Conservation (phyloP, 2,113 vertebrate genomes). For the Erpornis zantholeuca region DNA sequence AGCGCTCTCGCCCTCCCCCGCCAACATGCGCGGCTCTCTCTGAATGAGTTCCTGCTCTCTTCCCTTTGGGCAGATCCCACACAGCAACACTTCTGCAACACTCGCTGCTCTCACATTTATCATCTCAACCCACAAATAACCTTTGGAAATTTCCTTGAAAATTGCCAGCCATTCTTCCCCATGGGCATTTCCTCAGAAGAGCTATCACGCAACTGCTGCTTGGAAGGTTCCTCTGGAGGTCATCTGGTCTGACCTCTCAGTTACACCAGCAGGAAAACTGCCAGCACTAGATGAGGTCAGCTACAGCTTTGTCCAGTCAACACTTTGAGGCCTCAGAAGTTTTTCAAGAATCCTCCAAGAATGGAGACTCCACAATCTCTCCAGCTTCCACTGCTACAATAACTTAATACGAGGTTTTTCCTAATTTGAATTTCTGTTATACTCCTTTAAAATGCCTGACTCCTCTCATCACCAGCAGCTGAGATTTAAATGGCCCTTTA, state of each 20-base stretch:
- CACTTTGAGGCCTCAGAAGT: background rate
- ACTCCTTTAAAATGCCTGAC: background rate
- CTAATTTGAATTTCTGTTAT: background rate
- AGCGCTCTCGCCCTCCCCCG: background rate
- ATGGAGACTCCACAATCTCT: background rate
- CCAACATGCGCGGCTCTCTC: background rate
- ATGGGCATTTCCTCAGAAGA: background rate
- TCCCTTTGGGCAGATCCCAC: background rate
- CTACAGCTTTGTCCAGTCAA: background rate
- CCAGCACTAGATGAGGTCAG: background rate
- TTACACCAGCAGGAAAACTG: background rate
- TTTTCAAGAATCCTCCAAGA: background rate
- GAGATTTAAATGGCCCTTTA: background rate
- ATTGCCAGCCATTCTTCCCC: background rate
- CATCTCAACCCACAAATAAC: background rate
- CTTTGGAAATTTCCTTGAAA: background rate
- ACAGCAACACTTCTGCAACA: background rate
- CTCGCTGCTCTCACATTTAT: background rate
- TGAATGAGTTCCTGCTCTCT: background rate
- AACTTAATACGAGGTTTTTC: background rate
- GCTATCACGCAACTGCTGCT: background rate
- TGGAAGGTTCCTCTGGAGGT: background rate
- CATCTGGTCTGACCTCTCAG: background rate
- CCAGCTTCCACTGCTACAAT: background rate
- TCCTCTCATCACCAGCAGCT: background rate